phyloP scores from a whole-genome alignment of 2,888 invertebrate species.

The Diadegma fenestrale region DNA sequence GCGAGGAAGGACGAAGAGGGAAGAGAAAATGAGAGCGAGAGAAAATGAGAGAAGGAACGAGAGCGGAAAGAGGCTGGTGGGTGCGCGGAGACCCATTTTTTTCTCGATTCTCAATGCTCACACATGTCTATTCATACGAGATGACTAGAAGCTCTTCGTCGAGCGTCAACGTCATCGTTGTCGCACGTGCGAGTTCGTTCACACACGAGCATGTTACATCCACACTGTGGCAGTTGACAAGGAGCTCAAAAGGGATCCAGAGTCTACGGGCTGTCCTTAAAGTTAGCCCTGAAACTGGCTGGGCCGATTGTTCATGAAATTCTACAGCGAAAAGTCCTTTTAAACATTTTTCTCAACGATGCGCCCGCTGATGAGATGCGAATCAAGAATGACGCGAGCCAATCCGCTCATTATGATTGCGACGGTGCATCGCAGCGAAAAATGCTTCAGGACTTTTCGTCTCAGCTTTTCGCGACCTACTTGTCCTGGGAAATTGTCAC shows the following conservation, averaged over 20 bases:
- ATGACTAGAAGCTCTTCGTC: conserved; percentile 47
- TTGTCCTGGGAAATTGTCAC: not conserved
- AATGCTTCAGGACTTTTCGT: not conserved
- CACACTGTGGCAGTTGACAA: conserved; percentile 45
- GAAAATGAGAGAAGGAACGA: not conserved
- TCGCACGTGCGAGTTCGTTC: conserved; percentile 40
- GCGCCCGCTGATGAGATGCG: not conserved
- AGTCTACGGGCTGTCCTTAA: not conserved
- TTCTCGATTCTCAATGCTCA: conserved; percentile 21
- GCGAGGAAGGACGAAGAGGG: conserved; percentile 7
- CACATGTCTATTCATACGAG: conserved; percentile 46
- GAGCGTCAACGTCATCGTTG: conserved; percentile 41
- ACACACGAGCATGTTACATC: conserved; percentile 36
- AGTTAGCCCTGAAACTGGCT: not conserved
- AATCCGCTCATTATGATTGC: too few species aligned
- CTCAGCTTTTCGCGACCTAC: not conserved
- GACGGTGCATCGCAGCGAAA: conserved; percentile 3
- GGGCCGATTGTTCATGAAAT: not conserved
- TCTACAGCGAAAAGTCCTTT: not conserved
- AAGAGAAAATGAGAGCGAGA: not conserved
- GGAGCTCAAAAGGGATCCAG: conserved; percentile 2
- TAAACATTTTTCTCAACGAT: not conserved
- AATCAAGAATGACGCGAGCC: not conserved
- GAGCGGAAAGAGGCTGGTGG: not conserved
- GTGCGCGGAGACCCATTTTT: conserved; percentile 17